Percentiles rank a stretch among this genome's conserved stretches.
Conservation (phyloP, 1,140 invertebrate genomes). For the Calliphora vicina region DNA sequence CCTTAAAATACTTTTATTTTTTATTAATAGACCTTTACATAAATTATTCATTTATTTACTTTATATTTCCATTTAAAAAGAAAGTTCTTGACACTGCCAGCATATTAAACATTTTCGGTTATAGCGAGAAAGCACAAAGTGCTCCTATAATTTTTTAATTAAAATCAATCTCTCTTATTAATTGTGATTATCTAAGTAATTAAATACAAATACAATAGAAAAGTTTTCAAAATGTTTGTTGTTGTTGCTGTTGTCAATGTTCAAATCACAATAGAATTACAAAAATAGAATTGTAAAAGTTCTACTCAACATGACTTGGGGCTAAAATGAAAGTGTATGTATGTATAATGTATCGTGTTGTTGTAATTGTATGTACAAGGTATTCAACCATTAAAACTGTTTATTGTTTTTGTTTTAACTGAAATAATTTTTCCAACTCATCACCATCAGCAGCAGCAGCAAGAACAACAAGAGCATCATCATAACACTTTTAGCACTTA, state of each 20-base stretch:
- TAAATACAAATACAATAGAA: slow-evolving; percentile 5
- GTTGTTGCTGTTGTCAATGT: background rate
- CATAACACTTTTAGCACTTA: background rate
- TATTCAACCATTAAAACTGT: slow-evolving; percentile 5
- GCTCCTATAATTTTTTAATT: background rate
- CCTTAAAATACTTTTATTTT: too few species aligned
- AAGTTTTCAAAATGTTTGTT: background rate
- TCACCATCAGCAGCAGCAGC: background rate
- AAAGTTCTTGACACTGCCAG: too few species aligned
- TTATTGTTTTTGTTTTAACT: background rate
- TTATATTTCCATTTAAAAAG: too few species aligned
- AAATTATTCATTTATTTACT: too few species aligned
- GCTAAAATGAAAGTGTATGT: background rate
- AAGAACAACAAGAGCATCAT: background rate
- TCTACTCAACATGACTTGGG: background rate
- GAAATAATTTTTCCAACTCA: background rate
- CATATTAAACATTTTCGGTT: too few species aligned
- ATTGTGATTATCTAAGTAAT: slow-evolving; percentile 14
- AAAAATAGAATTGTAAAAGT: background rate
- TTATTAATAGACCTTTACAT: too few species aligned
- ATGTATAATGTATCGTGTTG: background rate
- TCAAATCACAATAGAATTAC: background rate
- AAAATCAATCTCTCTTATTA: slow-evolving; percentile 13
- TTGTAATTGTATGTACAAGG: background rate
- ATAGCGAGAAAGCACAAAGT: background rate